Conservation (phyloP, 2,888 invertebrate species). For the Tetragonisca angustula region DNA sequence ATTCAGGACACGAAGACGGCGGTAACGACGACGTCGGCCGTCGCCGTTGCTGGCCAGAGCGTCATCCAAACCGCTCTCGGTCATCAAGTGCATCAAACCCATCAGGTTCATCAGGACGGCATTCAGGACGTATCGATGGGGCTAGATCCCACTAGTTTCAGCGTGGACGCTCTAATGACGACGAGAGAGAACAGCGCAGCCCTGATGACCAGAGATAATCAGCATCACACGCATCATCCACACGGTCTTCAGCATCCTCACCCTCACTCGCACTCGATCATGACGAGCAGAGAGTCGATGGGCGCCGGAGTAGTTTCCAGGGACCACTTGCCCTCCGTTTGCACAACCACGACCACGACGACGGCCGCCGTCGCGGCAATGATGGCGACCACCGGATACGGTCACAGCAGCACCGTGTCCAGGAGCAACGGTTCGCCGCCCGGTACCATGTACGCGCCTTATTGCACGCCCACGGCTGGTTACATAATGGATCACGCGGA, state of each 20-base stretch:
- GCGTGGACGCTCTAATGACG: conserved; percentile 88
- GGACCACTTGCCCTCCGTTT: conserved; percentile 64
- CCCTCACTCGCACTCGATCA: conserved; percentile 74
- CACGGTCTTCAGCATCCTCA: conserved; percentile 77
- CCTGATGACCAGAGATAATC: conserved; percentile 65
- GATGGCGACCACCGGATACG: conserved; percentile 81
- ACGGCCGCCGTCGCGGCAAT: conserved; percentile 81
- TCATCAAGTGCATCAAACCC: conserved; percentile 76
- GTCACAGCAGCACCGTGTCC: conserved; percentile 77
- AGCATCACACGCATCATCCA: conserved; percentile 70
- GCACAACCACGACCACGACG: conserved; percentile 74
- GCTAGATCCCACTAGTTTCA: conserved; percentile 85
- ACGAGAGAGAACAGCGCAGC: conserved; percentile 77
- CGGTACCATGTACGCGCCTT: conserved; percentile 80
- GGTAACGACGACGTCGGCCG: conserved; percentile 56
- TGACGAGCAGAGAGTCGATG: conserved; percentile 73
- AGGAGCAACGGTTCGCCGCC: conserved; percentile 79
- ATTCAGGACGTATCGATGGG: conserved; percentile 81
- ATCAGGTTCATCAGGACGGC: conserved; percentile 76
- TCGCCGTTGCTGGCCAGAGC: conserved; percentile 69
- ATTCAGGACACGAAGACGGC: conserved; percentile 84
- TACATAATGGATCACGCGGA: conserved; percentile 83
- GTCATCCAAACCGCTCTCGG: conserved; percentile 79
- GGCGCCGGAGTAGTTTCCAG: conserved; percentile 64
- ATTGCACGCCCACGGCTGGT: conserved; percentile 76